Conservation (phyloP, 1,140 invertebrate species). For the Agrypnia vestita region DNA sequence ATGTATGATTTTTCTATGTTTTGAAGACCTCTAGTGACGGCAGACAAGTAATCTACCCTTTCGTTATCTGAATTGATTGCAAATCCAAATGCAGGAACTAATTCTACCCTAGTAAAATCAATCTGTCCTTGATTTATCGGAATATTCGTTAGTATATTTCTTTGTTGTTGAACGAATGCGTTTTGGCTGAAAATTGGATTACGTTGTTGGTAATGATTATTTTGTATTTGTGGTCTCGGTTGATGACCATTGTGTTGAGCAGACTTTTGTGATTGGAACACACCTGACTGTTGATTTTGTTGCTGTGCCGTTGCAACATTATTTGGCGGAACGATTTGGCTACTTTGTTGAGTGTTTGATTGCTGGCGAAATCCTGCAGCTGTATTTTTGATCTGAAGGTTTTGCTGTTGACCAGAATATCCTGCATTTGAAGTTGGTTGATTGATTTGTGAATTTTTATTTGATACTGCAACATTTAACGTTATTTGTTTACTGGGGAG, state of each 20-base stretch:
- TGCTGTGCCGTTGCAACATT: background rate
- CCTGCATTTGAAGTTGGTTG: background rate
- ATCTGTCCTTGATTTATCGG: background rate
- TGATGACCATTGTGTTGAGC: background rate
- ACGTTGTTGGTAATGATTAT: background rate
- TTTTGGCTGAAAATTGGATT: too few relatives aligned
- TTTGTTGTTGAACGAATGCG: slow-evolving; percentile 3
- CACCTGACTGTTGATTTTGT: background rate
- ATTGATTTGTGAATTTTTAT: slow-evolving; percentile 11
- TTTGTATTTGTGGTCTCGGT: background rate
- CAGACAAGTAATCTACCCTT: slow-evolving; percentile 50
- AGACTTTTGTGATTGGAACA: background rate
- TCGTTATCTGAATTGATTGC: slow-evolving; percentile 49
- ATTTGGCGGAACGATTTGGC: background rate
- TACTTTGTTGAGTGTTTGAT: slow-evolving; percentile 18
- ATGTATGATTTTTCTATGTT: slow-evolving; percentile 37
- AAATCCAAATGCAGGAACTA: slow-evolving; percentile 58
- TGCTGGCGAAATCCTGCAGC: background rate
- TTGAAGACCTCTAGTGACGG: slow-evolving; percentile 41
- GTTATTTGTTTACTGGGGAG: background rate
- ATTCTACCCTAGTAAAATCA: slow-evolving; percentile 50
- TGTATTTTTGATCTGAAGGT: slow-evolving; percentile 18
- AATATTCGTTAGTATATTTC: background rate
- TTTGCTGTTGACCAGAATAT: background rate
- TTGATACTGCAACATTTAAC: background rate